These are phyloP conservation scores for Limnephilus auricula DNA, from an alignment of 2,888 invertebrate genomes.

Conservation along the genomic window DNA sequence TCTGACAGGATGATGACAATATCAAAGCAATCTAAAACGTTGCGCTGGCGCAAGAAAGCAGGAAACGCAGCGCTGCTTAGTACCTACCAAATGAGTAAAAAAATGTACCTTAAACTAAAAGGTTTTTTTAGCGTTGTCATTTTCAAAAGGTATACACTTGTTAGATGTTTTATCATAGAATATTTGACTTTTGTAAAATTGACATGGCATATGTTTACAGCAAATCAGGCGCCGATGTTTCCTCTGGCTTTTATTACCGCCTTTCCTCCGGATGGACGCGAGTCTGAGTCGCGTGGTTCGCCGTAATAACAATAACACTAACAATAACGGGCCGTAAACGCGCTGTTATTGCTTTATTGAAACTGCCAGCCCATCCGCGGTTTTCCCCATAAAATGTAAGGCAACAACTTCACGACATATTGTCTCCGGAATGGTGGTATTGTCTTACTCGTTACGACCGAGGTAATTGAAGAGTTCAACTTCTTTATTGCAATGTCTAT, in stretches of 20 bases:
- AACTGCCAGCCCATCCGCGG: slow-evolving; percentile 45
- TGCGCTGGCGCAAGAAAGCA: too few species aligned
- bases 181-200: too few species aligned
- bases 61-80: too few species aligned
- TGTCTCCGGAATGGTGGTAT: slow-evolving; percentile 17
- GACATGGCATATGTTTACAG: not conserved
- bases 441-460: not conserved
- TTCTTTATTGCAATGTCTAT: not conserved
- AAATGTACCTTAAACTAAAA: too few species aligned
- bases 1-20: too few species aligned
- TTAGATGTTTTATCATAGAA: too few species aligned
- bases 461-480: not conserved
- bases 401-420: slow-evolving; percentile 25
- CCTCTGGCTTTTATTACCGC: slow-evolving; percentile 39
- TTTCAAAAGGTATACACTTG: too few species aligned
- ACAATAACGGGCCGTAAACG: slow-evolving; percentile 49
- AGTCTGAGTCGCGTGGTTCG: slow-evolving; percentile 65
- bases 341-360: slow-evolving; percentile 22
- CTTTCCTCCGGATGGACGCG: slow-evolving; percentile 43
- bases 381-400: slow-evolving; percentile 44
- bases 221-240: slow-evolving; percentile 43
- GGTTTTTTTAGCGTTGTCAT: too few species aligned
- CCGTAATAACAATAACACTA: slow-evolving; percentile 47
- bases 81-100: too few species aligned
- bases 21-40: too few species aligned